phyloP scores from a whole-genome alignment of 2,888 invertebrate species.

The Rhagophthalmus giganteus region DNA sequence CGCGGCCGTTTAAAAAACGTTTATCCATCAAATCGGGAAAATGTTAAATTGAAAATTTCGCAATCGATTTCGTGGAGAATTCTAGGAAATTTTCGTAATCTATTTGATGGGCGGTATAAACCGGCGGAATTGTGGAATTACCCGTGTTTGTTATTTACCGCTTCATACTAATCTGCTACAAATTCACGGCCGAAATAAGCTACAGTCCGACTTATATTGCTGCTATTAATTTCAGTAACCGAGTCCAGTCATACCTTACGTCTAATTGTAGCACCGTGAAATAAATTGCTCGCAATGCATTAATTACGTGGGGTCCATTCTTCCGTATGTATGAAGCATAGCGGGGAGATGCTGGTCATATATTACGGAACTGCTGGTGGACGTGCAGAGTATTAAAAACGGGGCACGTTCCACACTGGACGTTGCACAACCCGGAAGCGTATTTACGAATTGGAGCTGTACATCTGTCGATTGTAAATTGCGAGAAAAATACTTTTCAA shows the following conservation, averaged over 20 bases:
- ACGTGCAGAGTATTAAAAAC: slow-evolving; percentile 52
- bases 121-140: slow-evolving; percentile 17
- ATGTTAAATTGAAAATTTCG: too few species aligned
- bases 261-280: slow-evolving; percentile 52
- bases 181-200: slow-evolving; percentile 50
- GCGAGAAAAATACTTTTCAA: too few species aligned
- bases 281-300: slow-evolving; percentile 53
- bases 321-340: slow-evolving; percentile 48
- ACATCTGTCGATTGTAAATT: too few species aligned
- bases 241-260: slow-evolving; percentile 47
- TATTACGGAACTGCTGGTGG: slow-evolving; percentile 45
- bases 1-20: too few species aligned
- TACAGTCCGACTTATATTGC: slow-evolving; percentile 54
- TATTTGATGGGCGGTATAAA: slow-evolving; percentile 13
- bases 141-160: slow-evolving; percentile 25
- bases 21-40: too few species aligned
- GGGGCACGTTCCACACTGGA: slow-evolving; percentile 59
- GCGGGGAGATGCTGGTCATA: slow-evolving; percentile 38
- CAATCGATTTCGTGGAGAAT: too few species aligned
- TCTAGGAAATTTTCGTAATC: slow-evolving; percentile 15
- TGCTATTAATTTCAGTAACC: slow-evolving; percentile 54
- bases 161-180: slow-evolving; percentile 31
- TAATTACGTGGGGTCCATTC: slow-evolving; percentile 47
- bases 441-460: slow-evolving; percentile 16
- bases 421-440: slow-evolving; percentile 27